Percentiles rank a stretch among this genome's conserved stretches.
Conservation (phyloP, 2,797 vertebrate species). For the Ctenopoma kingsleyae region DNA sequence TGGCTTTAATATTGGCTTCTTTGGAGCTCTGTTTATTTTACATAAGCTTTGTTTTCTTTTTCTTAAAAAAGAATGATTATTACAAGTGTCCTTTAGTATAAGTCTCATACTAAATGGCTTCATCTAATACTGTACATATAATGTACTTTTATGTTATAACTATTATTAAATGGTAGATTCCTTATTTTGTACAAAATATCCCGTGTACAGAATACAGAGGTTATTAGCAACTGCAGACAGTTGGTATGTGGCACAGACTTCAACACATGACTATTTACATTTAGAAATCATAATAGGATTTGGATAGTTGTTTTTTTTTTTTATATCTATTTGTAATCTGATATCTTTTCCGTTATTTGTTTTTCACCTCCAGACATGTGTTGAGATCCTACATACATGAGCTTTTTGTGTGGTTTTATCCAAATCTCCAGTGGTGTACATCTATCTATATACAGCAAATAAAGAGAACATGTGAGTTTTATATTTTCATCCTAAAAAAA, state of each 20-base stretch:
- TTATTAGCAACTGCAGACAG: conserved; percentile 91
- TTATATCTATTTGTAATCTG: conserved; percentile 89
- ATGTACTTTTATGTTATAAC: conserved; percentile 96
- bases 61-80: conserved; percentile 82
- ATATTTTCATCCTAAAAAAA: conserved; percentile 88
- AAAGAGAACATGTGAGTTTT: conserved; percentile 96
- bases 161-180: conserved; percentile 88
- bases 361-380: conserved; percentile 87
- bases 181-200: conserved; percentile 97
- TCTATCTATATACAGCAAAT: conserved; percentile 93
- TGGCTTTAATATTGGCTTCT: conserved; percentile 86
- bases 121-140: conserved; percentile 96
- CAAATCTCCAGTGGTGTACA: conserved; percentile 92
- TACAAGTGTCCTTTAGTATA: conserved; percentile 94
- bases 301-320: conserved; percentile 62
- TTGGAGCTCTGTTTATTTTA: conserved; percentile 77
- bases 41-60: conserved; percentile 78
- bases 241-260: conserved; percentile 92
- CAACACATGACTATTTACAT: conserved; percentile 87
- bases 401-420: conserved; percentile 92
- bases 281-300: conserved; percentile 84
- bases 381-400: conserved; percentile 88
- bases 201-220: conserved; percentile 93
- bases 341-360: conserved; percentile 78
- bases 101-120: conserved; percentile 89